These are phyloP conservation scores for rat (Rattus norvegicus) DNA, from an alignment of 2,113 vertebrate species.

Conservation along the genomic window GRCr8 NC_086031.1:9828501-9829000, in stretches of 20 bases:
- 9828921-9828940: neutral
- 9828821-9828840: neutral
- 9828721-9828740: neutral
- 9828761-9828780: neutral
- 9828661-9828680: neutral
- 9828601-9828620: neutral
- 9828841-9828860: neutral
- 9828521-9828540: neutral
- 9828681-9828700: neutral
- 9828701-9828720: neutral
- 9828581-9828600: neutral
- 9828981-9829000: neutral
- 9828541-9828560: neutral
- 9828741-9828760: neutral
- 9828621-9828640: neutral
- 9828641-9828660: neutral
- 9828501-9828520: neutral
- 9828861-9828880: neutral
- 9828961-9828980: neutral
- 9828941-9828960: neutral
- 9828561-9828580: neutral
- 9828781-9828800: neutral
- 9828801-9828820: neutral
- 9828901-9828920: neutral
- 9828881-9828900: neutral